Evolutionary conservation across 2,113 vertebrate species (phyloP), one percentile per base, ranked within the genome.

Genomic region (Halichoeres trimaculatus): DNA sequence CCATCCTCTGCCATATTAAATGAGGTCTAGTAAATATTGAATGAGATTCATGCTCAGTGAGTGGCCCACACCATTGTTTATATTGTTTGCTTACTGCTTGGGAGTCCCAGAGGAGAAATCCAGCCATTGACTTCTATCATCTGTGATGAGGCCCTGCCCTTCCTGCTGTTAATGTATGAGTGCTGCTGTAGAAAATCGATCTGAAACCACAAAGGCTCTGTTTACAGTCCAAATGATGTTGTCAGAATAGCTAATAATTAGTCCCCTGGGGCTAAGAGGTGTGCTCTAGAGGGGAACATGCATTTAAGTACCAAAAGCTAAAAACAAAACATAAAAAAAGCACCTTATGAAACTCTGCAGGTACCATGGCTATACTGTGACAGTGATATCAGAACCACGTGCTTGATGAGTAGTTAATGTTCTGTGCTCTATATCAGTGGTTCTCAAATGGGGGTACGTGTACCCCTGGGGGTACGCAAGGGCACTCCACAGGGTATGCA

Each of bases 101-200:
- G 45, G 30, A 20, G 50, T 91, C 87, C 85, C 90, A 11, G 61
- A 85, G 89, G 91, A 78, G 64, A 76, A 62, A 84, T 89, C 74
- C 64, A 88, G 80, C 72, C 59, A 70, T 61, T 53, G 68, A 67
- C 78, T 85, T 84, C 76, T 26, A 86, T 85, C 80, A 64, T 75
- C 55, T 73, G 65, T 79, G 66, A 74, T 85, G 80, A 72, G 75
- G 80, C 61, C 54, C n/a, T n/a, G n/a, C 72, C 47, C 74, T 70
- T 74, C 68, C 63, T 84, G 73, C 71, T 54, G 60, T 35, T 78
- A 74, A 80, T 48, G 67, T 80, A 47, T 10, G 22, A 83, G 69
- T 36, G 63, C n/a, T n/a, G n/a, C n/a, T n/a, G 40, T 12, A 47
- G 59, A 69, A 62, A 64, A 87, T 88, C 51, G 53, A 91, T 85